Evolutionary conservation across 2,113 vertebrate genomes (phyloP), one percentile per base, ranked within the genome.

Genomic region (Pelusios castaneus): DNA sequence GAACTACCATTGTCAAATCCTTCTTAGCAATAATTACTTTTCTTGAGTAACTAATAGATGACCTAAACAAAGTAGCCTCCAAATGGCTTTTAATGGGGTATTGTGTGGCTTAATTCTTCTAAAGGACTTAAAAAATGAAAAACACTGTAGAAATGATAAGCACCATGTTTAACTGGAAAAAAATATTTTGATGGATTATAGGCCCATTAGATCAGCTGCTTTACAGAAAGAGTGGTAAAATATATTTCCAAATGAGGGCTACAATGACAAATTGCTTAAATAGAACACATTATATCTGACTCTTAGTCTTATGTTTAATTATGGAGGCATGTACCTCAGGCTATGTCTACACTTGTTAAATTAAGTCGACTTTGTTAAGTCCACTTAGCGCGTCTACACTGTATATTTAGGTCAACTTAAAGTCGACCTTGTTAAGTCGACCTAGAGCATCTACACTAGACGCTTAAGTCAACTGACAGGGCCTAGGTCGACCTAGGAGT

Each of bases 111-210:
- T 5, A 2, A 56, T 0, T 0, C 11, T 75, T 9, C 41, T 81
- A 58, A 47, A 4, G 10, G 24, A 3, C 22, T 38, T 56, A 21
- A 24, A 41, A 67, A 82, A 7, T 2, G 19, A 49, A 77, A 52
- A 14, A 27, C 34, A 79, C 47, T 84, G 47, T 8, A 3, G 45
- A 70, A 27, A 38, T 0, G 4, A 11, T 1, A 1, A 19, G 27
- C 2, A 2, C 19, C 5, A 0, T 25, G 67, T 88, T 10, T 19
- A 43, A 3, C 3, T 2, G 56, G 2, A 34, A 45, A 34, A 43
- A 76, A 17, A 11, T 6, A 6, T 51, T 2, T 0, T 1, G 0
- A 2, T 0, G 9, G 12, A 3, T 10, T 4, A 5, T 0, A 2
- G 67, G 10, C 3, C 47, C 5, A 0, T 27, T 43, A 76, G 22